Evolutionary conservation across 2,113 vertebrate genomes (phyloP).

Genomic region (Athene noctua): DNA sequence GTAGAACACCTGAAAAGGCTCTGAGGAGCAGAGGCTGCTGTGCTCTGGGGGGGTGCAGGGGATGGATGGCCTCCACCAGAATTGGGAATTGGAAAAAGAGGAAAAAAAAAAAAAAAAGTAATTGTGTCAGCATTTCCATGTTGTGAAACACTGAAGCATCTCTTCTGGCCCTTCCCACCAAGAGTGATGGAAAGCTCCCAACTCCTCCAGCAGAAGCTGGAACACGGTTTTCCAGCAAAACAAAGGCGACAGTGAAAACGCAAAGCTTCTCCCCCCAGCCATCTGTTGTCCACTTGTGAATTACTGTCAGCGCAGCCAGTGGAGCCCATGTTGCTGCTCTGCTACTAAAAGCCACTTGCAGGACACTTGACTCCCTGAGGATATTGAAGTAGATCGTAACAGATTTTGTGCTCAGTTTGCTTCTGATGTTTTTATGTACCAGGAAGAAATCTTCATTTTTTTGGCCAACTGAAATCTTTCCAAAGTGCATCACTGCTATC

Average conservation of each 20-base stretch:
- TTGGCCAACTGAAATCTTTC: background rate
- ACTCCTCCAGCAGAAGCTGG: background rate
- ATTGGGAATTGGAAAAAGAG: background rate
- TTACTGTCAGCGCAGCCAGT: background rate
- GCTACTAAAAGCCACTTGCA: background rate
- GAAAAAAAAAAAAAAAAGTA: no score
- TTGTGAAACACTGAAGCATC: background rate
- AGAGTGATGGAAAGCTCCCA: background rate
- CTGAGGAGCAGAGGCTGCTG: background rate
- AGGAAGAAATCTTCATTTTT: background rate
- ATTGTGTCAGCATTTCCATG: background rate
- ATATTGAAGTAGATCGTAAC: background rate
- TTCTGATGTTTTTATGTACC: background rate
- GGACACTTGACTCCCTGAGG: background rate
- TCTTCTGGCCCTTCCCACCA: background rate
- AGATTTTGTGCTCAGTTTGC: background rate
- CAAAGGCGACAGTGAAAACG: background rate
- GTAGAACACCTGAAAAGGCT: background rate
- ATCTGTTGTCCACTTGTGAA: background rate
- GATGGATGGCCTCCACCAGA: background rate
- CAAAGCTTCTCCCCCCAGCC: background rate
- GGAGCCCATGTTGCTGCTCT: background rate
- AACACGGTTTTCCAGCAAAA: background rate
- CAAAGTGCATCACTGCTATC: background rate
- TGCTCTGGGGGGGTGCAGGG: no score